Evolutionary conservation across 2,797 vertebrate genomes (phyloP), one percentile per base, ranked within the genome.

Genomic region (Spinibarbus caldwelli): DNA sequence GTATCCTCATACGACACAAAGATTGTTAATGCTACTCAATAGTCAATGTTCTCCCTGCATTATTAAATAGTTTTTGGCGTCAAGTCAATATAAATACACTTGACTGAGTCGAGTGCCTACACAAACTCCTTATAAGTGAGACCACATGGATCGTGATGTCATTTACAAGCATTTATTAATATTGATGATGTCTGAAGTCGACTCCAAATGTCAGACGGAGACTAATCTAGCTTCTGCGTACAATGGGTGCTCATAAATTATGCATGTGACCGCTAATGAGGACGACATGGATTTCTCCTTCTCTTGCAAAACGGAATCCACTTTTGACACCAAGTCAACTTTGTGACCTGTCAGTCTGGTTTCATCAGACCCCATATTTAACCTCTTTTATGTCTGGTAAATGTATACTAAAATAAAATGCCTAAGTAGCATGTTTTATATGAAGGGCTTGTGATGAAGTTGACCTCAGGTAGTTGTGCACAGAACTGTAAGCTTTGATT

Each of bases 111-210:
- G 68, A 78, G 19, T 52, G 86, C 10, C 29, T 59, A 64, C 73
- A 73, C 52, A 75, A 79, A 75, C 76, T 49, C 64, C 66, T 45
- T 59, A 21, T 73, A 75, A 79, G 84, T 66, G 45, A 71, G 41
- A 62, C 57, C 76, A 75, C 72, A 82, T 54, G 54, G 66, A 78
- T 45, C n/a, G 38, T 73, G 76, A 86, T 86, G 86, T 77, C 75
- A 85, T 90, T 87, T 83, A 81, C 82, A 86, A 77, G 82, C 67
- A 34, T 88, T 80, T 81, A 86, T 90, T 71, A 82, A 83, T 90
- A 90, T 87, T 86, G 82, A 90, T 87, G 85, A 79, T 76, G 10
- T 34, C 78, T 45, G 34, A 81, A 86, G 85, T 84, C 75, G 36
- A 80, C 88, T 87, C 68, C 43, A 86, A 87, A 89, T 87, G 82